Evolutionary conservation across 2,113 vertebrate genomes (phyloP), one percentile per base, ranked within the genome.

Genomic region (Peromyscus californicus): DNA sequence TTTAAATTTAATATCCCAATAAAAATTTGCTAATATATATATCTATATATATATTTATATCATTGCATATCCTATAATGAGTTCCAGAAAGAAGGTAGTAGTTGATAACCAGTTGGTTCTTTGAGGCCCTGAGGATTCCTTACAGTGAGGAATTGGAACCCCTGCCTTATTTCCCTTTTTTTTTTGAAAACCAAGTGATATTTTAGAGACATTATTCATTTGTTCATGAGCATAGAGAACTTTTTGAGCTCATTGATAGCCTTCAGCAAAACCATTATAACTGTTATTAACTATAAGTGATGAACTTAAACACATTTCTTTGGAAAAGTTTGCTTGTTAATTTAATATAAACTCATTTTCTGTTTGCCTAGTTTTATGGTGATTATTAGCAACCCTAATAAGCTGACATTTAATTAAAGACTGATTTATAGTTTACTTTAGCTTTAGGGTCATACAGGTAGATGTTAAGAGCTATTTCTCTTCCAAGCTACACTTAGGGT

Each of bases 1-100:
- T 96, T 93, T 91, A 29, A 29, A 89, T 91, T 95, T 91, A 94
- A 86, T 87, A 82, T 80, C 29, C 17, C 89, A 93, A 85, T 91
- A 94, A 70, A 70, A 86, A 72, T 63, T 94, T 94, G 0, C 51
- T n/a, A n/a, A 51, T 51, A 51, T 51, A 51, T 51, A 51, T 51
- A 51, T 51, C 4, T 7, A 48, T 48, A 48, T 48, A 48, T 48
- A 48, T 48, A 48, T 48, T 5, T 48, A 48, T 51, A 51, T 93
- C 48, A 94, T 29, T 93, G n/a, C 63, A 51, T n/a, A 26, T 39
- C 61, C 17, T 13, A n/a, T 70, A 67, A 29, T 75, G 63, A 89
- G 33, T 63, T 63, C 31, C 39, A 85, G 82, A 78, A 96, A 96
- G 91, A 89, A 88, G 94, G 59, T 42, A 92, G 15, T 31, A 86